Evolutionary conservation across 1,140 invertebrate species (phyloP).

Genomic region (Heliconius eleuchia): DNA sequence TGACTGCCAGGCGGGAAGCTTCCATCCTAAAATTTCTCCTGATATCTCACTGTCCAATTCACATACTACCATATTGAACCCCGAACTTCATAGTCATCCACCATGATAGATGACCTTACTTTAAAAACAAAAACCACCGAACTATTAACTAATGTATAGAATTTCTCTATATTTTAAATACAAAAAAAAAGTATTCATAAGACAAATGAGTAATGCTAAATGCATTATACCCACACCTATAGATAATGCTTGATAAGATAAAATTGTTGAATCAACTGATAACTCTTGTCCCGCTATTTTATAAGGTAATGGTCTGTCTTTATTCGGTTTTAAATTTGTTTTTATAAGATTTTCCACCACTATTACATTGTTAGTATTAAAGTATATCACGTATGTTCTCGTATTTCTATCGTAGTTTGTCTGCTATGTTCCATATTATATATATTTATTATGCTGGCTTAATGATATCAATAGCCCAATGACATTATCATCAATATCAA

Average conservation of each 20-base stretch:
- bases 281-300: conserved; percentile 39
- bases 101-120: conserved; percentile 2
- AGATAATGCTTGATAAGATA: conserved; percentile 75
- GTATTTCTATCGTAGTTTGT: background rate
- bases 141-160: background rate
- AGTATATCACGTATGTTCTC: background rate
- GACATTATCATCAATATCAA: background rate
- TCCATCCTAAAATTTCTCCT: conserved; percentile 64
- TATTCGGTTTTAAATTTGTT: background rate
- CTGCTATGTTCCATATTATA: background rate
- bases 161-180: background rate
- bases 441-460: background rate
- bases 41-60: conserved; percentile 69
- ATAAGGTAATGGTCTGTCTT: background rate
- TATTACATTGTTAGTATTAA: no score
- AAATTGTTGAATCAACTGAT: conserved; percentile 59
- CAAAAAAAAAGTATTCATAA: conserved; percentile 30
- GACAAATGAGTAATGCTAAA: conserved; percentile 47
- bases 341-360: background rate
- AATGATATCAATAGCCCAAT: background rate
- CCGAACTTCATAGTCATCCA: conserved; percentile 8
- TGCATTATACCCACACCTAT: conserved; percentile 57
- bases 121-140: background rate
- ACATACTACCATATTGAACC: conserved; percentile 63
- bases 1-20: conserved; percentile 67